phyloP scores from a whole-genome alignment of 2,888 invertebrate species.

The Melipona bicolor region DNA sequence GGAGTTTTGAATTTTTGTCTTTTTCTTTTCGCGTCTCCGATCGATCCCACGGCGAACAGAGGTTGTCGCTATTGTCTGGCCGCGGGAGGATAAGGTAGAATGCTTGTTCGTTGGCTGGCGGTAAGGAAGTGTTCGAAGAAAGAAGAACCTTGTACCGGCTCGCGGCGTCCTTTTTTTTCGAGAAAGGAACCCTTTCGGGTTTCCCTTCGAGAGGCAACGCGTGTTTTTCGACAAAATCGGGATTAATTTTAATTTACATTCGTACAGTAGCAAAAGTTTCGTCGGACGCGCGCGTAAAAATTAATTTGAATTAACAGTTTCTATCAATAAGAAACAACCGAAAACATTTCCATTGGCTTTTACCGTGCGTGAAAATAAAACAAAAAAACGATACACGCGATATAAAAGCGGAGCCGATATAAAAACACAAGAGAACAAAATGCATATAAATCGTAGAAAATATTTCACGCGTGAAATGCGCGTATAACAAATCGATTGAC shows the following conservation, averaged over 20 bases:
- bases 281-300: too few relatives aligned
- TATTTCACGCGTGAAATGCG: background rate
- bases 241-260: too few relatives aligned
- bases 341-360: too few relatives aligned
- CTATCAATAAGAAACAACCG: too few relatives aligned
- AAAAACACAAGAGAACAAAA: background rate
- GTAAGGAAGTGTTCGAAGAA: conserved; percentile 69
- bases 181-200: background rate
- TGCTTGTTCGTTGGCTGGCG: conserved; percentile 67
- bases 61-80: conserved; percentile 63
- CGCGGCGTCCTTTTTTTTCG: conserved; percentile 24
- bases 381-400: too few relatives aligned
- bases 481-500: background rate
- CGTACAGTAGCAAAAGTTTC: too few relatives aligned
- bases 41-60: background rate
- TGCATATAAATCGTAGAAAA: background rate
- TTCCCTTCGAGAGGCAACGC: conserved; percentile 3
- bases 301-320: too few relatives aligned
- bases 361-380: too few relatives aligned
- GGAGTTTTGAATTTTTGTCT: background rate
- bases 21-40: background rate
- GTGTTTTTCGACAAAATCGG: too few relatives aligned
- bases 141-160: conserved; percentile 59
- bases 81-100: conserved; percentile 75
- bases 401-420: too few relatives aligned